These are phyloP conservation scores for Microcaecilia unicolor DNA, from an alignment of 2,797 vertebrate genomes.

Conservation along the genomic window DNA sequence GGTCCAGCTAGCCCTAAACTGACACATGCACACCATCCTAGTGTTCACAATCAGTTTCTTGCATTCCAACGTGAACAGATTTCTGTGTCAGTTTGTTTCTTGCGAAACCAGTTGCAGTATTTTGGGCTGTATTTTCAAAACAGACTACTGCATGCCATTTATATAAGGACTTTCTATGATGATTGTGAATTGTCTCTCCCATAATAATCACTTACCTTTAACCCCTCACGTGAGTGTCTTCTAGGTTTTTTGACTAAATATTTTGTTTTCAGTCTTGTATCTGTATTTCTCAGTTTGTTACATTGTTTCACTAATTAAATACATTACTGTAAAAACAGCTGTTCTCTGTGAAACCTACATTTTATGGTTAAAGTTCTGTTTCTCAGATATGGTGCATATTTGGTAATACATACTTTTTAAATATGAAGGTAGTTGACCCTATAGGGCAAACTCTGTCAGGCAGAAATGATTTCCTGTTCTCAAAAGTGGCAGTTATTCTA, in stretches of 20 bases:
- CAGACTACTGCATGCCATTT: constrained; percentile 61
- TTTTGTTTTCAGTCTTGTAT: constrained; percentile 79
- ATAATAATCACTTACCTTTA: constrained; percentile 45
- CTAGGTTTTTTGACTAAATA: constrained; percentile 65
- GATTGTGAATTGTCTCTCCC: constrained; percentile 42
- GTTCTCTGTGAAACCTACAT: too few relatives aligned
- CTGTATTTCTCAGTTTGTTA: constrained; percentile 78
- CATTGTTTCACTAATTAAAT: constrained; percentile 68
- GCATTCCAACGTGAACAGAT: constrained; percentile 34
- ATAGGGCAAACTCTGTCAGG: too few relatives aligned
- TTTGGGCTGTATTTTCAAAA: constrained; percentile 35
- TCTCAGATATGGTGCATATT: too few relatives aligned
- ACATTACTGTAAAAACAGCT: too few relatives aligned
- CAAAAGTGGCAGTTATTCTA: too few relatives aligned
- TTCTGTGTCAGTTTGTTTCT: constrained; percentile 37
- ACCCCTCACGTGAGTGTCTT: constrained; percentile 38
- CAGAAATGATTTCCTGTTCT: too few relatives aligned
- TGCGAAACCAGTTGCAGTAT: constrained; percentile 44
- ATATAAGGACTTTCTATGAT: constrained; percentile 46
- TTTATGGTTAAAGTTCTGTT: too few relatives aligned
- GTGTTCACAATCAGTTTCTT: constrained; percentile 24
- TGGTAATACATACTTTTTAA: too few relatives aligned
- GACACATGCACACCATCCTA: constrained; percentile 40
- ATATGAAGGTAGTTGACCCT: too few relatives aligned
- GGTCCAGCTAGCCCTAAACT: constrained; percentile 45